phyloP scores from a whole-genome alignment of 2,797 vertebrate genomes.

The Pelobates cultripes region DNA sequence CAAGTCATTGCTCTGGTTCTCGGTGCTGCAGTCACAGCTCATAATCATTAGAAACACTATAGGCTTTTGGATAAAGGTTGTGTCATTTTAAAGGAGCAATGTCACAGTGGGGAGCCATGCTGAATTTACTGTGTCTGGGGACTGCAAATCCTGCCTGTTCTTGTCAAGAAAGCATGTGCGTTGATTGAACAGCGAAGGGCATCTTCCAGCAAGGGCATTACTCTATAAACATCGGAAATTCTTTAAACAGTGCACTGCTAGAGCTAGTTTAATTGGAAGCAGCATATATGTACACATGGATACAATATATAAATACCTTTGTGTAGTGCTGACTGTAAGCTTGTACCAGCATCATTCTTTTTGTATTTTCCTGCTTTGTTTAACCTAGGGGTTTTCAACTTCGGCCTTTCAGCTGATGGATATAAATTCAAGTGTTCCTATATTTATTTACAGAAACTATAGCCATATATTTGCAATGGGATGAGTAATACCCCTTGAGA shows the following conservation, averaged over 20 bases:
- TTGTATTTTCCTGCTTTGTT: too few species aligned
- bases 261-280: constrained; percentile 9
- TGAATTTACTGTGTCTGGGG: constrained; percentile 48
- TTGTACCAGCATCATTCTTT: too few species aligned
- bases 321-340: too few species aligned
- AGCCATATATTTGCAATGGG: too few species aligned
- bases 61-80: constrained; percentile 53
- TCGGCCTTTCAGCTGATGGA: too few species aligned
- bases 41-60: constrained; percentile 49
- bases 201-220: constrained; percentile 42
- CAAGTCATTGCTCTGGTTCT: constrained; percentile 26
- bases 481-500: too few species aligned
- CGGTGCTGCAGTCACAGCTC: constrained; percentile 14
- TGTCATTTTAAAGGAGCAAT: constrained; percentile 53
- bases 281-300: background rate
- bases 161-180: constrained; percentile 46
- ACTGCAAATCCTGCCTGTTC: constrained; percentile 46
- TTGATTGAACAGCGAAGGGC: constrained; percentile 41
- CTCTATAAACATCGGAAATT: constrained; percentile 10
- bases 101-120: constrained; percentile 49
- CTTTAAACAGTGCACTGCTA: background rate
- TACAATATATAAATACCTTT: too few species aligned
- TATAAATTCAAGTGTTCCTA: too few species aligned
- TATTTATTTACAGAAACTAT: too few species aligned
- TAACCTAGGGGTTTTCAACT: too few species aligned